Evolutionary conservation across 2,113 vertebrate species (phyloP).

Genomic region (Python bivittatus): DNA sequence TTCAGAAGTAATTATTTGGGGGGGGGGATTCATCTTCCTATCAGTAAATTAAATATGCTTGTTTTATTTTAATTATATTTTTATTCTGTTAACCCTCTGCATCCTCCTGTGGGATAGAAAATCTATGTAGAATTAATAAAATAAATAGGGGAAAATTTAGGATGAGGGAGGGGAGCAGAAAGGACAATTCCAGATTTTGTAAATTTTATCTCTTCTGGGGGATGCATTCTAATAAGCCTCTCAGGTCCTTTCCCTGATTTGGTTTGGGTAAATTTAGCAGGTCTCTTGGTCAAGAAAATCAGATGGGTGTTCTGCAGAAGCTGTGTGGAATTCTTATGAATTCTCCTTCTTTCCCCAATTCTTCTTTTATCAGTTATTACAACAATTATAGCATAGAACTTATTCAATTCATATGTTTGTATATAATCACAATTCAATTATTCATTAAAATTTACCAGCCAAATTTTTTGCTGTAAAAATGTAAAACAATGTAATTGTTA

Average conservation of each 20-base stretch:
- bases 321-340: not conserved
- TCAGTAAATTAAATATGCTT: not conserved
- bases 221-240: not conserved
- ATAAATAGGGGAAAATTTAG: not conserved
- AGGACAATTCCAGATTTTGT: not conserved
- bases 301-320: not conserved
- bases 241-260: not conserved
- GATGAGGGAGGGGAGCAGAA: not conserved
- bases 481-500: not conserved
- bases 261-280: not conserved
- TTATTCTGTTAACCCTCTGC: not conserved
- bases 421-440: not conserved
- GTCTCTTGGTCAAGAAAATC: not conserved
- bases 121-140: not conserved
- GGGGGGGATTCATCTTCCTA: not conserved
- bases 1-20: not conserved
- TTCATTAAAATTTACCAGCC: not conserved
- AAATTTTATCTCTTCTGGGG: not conserved
- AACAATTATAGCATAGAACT: not conserved
- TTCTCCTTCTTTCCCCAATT: not conserved
- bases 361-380: not conserved
- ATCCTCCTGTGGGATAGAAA: not conserved
- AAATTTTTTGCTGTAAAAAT: not conserved
- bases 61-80: not conserved
- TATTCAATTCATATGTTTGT: not conserved